Percentiles rank a stretch among this genome's conserved stretches.
Evolutionary conservation across 2,888 invertebrate species (phyloP).

Genomic region (Euplagia quadripunctaria): DNA sequence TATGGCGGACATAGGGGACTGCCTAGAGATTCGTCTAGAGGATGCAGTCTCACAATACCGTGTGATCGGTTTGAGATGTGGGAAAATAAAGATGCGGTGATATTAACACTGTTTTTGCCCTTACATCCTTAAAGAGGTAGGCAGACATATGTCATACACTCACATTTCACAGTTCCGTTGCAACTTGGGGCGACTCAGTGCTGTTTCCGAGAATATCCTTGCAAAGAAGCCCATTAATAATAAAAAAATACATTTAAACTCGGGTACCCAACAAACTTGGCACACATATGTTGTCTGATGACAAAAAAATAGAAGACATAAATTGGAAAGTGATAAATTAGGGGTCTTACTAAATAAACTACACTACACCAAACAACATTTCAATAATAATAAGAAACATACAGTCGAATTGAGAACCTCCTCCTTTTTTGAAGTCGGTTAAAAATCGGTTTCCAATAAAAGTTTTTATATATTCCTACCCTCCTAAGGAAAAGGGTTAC

Average conservation of each 20-base stretch:
- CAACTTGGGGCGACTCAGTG: neutral
- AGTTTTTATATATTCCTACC: no score
- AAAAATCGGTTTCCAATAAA: no score
- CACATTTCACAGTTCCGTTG: neutral
- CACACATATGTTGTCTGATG: neutral
- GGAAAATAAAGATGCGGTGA: constrained; percentile 14
- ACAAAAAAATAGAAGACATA: neutral
- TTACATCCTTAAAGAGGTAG: no score
- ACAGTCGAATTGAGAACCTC: no score
- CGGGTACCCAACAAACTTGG: neutral
- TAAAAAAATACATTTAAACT: neutral
- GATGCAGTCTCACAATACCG: constrained; percentile 19
- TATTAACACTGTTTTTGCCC: no score
- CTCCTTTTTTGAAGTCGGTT: no score
- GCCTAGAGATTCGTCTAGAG: constrained; percentile 43
- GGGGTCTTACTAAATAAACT: neutral
- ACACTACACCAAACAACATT: neutral
- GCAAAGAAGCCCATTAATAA: neutral
- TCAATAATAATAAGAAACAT: neutral
- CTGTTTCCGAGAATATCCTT: neutral
- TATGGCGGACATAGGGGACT: constrained; percentile 38
- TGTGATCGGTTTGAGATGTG: constrained; percentile 17
- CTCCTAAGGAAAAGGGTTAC: no score
- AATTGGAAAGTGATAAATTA: neutral
- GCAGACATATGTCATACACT: neutral